phyloP scores from a whole-genome alignment of 2,113 vertebrate species.

The Chloroceryle aenea region DNA sequence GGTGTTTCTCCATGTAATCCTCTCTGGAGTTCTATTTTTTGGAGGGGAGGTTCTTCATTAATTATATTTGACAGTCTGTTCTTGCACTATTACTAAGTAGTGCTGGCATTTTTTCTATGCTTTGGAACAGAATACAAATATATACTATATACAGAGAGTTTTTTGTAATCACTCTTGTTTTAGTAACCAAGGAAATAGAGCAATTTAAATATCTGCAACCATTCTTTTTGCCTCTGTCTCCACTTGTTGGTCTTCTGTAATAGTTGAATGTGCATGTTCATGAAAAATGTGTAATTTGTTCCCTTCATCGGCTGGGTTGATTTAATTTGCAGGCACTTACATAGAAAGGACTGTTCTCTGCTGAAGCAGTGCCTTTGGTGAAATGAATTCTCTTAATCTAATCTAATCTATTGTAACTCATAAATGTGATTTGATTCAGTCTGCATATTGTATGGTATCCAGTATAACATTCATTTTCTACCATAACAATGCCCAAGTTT shows the following conservation, averaged over 20 bases:
- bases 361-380: slow-evolving; percentile 38
- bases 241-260: slow-evolving; percentile 30
- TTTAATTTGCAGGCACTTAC: slow-evolving; percentile 66
- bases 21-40: not conserved
- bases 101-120: not conserved
- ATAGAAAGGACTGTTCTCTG: slow-evolving; percentile 36
- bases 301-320: not conserved
- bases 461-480: not conserved
- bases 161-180: slow-evolving; percentile 11
- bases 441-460: not conserved
- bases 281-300: slow-evolving; percentile 26
- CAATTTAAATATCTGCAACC: slow-evolving; percentile 40
- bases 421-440: slow-evolving; percentile 12
- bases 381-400: slow-evolving; percentile 55
- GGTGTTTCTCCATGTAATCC: not conserved
- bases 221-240: slow-evolving; percentile 6
- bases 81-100: slow-evolving; percentile 21
- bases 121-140: not conserved
- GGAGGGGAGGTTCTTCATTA: not conserved
- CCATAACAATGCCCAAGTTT: not conserved
- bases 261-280: slow-evolving; percentile 71
- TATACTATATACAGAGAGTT: not conserved
- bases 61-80: not conserved
- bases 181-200: slow-evolving; percentile 44
- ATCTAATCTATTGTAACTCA: slow-evolving; percentile 8